Conservation (phyloP, 2,797 vertebrate genomes). For the Peromyscus attwateri region DNA sequence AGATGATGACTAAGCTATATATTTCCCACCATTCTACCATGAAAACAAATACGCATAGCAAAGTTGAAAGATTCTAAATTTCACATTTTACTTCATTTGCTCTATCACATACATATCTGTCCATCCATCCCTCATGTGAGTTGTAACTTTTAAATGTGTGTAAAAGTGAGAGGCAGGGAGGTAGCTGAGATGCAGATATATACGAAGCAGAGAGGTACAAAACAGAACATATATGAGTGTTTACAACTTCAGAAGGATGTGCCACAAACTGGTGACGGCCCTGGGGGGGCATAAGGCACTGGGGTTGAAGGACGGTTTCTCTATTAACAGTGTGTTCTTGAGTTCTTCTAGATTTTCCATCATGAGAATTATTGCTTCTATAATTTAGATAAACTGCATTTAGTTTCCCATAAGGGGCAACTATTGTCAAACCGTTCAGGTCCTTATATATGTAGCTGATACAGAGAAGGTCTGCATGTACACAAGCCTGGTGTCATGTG, state of each 20-base stretch:
- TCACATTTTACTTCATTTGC: neutral
- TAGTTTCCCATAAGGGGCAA: slow-evolving; percentile 3
- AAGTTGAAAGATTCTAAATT: neutral
- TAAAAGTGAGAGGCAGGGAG: neutral
- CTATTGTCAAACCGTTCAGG: neutral
- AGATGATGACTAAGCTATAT: neutral
- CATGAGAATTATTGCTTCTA: neutral
- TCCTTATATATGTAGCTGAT: neutral
- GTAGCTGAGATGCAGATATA: neutral
- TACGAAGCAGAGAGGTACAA: neutral
- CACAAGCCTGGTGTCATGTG: neutral
- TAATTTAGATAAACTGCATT: neutral
- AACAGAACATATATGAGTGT: neutral
- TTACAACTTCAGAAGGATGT: neutral
- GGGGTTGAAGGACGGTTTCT: neutral
- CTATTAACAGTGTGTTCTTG: neutral
- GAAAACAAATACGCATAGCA: neutral
- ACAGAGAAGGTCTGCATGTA: no score
- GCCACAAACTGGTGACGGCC: neutral
- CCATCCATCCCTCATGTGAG: neutral
- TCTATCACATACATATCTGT: neutral
- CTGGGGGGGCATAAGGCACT: neutral
- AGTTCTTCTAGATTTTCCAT: neutral
- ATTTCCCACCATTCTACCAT: neutral
- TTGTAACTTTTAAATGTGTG: neutral